A percentile compares a stretch with the other conserved stretches of the same genome.
These are phyloP conservation scores for Molossus molossus DNA, from an alignment of 2,797 vertebrate genomes.

Conservation along the genomic window DNA sequence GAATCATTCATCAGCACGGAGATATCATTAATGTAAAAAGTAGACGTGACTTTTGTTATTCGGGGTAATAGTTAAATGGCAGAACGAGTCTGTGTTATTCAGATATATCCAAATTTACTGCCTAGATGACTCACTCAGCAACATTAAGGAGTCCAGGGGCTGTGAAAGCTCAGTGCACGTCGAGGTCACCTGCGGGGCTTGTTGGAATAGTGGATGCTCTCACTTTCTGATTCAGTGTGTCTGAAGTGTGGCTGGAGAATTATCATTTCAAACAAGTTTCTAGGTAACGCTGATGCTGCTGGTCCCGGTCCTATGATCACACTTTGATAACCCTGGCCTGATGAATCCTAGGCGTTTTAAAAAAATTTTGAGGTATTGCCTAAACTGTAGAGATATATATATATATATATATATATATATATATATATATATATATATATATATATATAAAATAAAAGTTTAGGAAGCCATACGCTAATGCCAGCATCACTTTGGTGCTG, in stretches of 20 bases:
- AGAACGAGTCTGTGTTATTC: neutral
- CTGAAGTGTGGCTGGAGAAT: neutral
- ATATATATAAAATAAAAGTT: neutral
- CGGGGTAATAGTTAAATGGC: neutral
- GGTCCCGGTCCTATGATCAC: neutral
- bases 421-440: no score
- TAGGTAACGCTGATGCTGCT: neutral
- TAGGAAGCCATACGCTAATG: neutral
- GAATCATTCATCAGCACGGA: neutral
- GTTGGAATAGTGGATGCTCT: neutral
- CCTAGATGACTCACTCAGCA: neutral
- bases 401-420: no score
- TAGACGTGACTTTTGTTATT: neutral
- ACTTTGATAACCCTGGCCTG: neutral
- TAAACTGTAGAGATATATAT: no score
- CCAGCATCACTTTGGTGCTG: neutral
- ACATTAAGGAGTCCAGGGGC: neutral
- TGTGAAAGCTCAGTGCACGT: neutral
- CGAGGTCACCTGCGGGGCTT: accelerated
- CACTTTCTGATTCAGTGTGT: neutral
- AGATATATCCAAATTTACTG: neutral
- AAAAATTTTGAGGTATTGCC: neutral
- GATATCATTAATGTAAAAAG: neutral
- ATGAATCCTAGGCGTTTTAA: neutral
- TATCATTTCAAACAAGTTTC: neutral